phyloP scores from a whole-genome alignment of 2,888 invertebrate genomes.

The Dysmachus trigonus region DNA sequence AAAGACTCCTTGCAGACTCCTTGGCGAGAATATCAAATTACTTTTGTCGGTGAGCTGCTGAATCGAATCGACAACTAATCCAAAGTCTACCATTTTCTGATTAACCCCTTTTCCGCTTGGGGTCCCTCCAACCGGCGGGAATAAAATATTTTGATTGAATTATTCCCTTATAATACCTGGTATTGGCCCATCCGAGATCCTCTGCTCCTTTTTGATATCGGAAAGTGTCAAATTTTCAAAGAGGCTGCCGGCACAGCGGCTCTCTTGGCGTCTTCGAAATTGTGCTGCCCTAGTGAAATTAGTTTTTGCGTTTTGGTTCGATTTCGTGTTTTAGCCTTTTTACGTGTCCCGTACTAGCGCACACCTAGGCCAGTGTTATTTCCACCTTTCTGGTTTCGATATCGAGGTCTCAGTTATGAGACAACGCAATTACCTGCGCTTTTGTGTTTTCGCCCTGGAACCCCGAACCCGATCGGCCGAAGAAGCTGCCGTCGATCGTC shows the following conservation, averaged over 20 bases:
- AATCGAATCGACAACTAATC: conserved; percentile 35
- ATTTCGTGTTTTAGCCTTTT: not conserved
- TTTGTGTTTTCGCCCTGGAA: conserved; percentile 31
- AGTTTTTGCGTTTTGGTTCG: not conserved
- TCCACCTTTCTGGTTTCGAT: conserved; percentile 37
- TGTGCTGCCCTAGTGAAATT: conserved; percentile 17
- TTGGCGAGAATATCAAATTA: not conserved
- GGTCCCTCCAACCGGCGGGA: not conserved
- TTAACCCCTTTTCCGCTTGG: conserved; percentile 28
- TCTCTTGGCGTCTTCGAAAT: conserved; percentile 10
- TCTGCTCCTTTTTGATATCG: conserved; percentile 19
- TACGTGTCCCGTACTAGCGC: not conserved
- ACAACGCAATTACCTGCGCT: conserved; percentile 42
- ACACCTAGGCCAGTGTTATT: conserved; percentile 34
- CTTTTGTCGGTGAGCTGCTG: conserved; percentile 28
- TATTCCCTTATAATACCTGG: conserved; percentile 36
- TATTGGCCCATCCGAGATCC: conserved; percentile 19
- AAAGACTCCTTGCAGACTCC: not conserved
- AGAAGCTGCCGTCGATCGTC: conserved; percentile 4
- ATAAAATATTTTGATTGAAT: conserved; percentile 45
- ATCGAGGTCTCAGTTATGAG: conserved; percentile 16
- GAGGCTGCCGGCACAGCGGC: not conserved
- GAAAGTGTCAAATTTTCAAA: conserved; percentile 40
- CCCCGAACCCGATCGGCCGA: conserved; percentile 10
- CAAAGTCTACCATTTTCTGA: conserved; percentile 22